phyloP scores from a whole-genome alignment of 2,797 vertebrate species.

The Myiotriccus ornatus region DNA sequence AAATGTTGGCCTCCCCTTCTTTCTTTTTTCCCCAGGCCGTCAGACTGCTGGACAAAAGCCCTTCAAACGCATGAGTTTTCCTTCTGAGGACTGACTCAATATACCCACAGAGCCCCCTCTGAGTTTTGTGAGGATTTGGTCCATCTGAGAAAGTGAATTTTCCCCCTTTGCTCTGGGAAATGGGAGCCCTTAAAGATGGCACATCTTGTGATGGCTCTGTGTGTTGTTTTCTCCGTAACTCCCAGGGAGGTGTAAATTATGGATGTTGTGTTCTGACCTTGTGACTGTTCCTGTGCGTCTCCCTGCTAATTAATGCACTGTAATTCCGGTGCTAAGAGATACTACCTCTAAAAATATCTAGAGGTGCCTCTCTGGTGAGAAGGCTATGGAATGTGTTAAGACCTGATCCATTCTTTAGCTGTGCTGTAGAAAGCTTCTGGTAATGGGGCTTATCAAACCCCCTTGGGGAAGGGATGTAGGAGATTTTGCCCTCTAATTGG shows the following conservation, averaged over 20 bases:
- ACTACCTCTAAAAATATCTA: background rate
- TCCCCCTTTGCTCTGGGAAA: background rate
- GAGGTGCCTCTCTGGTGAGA: background rate
- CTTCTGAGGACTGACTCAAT: background rate
- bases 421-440: background rate
- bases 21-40: background rate
- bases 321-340: background rate
- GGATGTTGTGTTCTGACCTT: background rate
- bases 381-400: background rate
- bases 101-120: accelerated
- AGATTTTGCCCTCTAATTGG: background rate
- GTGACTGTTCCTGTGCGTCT: background rate
- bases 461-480: background rate
- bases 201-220: background rate
- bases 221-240: background rate
- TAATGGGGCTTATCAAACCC: background rate
- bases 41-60: background rate
- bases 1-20: background rate
- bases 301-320: background rate
- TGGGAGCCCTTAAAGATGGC: background rate
- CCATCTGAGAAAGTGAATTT: background rate
- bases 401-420: background rate
- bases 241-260: background rate
- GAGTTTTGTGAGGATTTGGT: background rate
- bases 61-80: background rate